Evolutionary conservation across 2,797 vertebrate species (phyloP), one percentile per base, ranked within the genome.

Genomic region (Pyrocephalus nanus): DNA sequence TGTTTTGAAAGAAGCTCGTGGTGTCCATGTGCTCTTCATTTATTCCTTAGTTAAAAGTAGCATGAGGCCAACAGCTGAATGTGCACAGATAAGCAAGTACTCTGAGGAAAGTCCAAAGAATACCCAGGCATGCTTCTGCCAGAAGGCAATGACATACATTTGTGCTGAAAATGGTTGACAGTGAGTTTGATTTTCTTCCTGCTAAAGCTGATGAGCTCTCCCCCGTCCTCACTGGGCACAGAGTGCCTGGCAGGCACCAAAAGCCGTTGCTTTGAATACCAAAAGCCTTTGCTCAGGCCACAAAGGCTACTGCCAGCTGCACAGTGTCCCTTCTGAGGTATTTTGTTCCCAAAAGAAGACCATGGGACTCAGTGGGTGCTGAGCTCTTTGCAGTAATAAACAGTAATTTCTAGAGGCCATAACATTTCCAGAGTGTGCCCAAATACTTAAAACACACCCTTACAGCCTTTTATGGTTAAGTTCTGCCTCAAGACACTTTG

Each of bases 1-100:
- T 29, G 29, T 79, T 86, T 61, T 92, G 51, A 74, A 79, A 38
- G 71, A 82, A 66, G 5, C 51, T 90, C 17, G 0, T 79, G 48
- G 43, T 89, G 57, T 71, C 51, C 40, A 10, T 36, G 34, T 53
- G 67, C 65, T 96, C 40, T 90, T 97, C 84, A 45, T 97, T 97
- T 94, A 94, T 95, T 96, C 96, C 84, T 67, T 77, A 92, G 92
- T 96, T 83, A 54, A 83, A 80, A 75, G 80, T 66, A 86, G 60
- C n/a, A 17, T 20, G 57, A 26, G n/a, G 29, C 82, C 88, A 84
- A 40, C 95, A 91, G 90, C 38, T 36, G 95, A 93, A 94, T 32
- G 32, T 20, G 17, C 64, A 48, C 16, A 94, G 94, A 96, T 90
- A 92, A 65, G 67, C 65, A 55, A 55, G 45, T 45, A 11, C 34